Evolutionary conservation across 1,140 invertebrate genomes (phyloP), one percentile per base, ranked within the genome.

Genomic region (Probaryconus sp.): DNA sequence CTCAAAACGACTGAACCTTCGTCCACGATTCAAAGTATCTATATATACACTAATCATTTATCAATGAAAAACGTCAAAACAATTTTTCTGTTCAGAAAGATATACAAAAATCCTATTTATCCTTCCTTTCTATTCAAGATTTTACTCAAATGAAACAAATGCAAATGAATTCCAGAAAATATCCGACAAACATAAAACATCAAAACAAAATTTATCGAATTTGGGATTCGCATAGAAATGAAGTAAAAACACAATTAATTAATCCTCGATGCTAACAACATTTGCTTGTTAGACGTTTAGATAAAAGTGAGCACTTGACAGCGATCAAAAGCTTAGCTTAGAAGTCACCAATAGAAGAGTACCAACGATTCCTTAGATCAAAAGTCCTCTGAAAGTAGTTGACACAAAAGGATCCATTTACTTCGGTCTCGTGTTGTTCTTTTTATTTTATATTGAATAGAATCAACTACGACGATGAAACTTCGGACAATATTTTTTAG

Each of bases 191-290:
- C n/a, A n/a, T 24, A 24, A 24, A 24, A 24, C 7, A 24, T 24
- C 21, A 24, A 7, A 24, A 24, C 7, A 24, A 7, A n/a, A n/a
- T n/a, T n/a, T n/a, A n/a, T n/a, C n/a, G n/a, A n/a, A n/a, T n/a
- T n/a, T n/a, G n/a, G n/a, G n/a, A n/a, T n/a, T n/a, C n/a, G n/a
- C n/a, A n/a, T n/a, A n/a, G n/a, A n/a, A n/a, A n/a, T n/a, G n/a
- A n/a, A n/a, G n/a, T n/a, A n/a, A n/a, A n/a, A n/a, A n/a, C n/a
- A n/a, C n/a, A n/a, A n/a, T n/a, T n/a, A 26, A 51, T 72, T 72
- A 71, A 72, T 68, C 17, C 18, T 2, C 26, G 63, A 51, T 47
- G 65, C 48, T 63, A 73, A 67, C 53, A 30, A 37, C 38, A 72
- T 76, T 76, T 56, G 11, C 28, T 28, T n/a, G 51, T 18, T 50